Conservation (phyloP, 2,113 vertebrate genomes). For the Philantomba maxwellii region DNA sequence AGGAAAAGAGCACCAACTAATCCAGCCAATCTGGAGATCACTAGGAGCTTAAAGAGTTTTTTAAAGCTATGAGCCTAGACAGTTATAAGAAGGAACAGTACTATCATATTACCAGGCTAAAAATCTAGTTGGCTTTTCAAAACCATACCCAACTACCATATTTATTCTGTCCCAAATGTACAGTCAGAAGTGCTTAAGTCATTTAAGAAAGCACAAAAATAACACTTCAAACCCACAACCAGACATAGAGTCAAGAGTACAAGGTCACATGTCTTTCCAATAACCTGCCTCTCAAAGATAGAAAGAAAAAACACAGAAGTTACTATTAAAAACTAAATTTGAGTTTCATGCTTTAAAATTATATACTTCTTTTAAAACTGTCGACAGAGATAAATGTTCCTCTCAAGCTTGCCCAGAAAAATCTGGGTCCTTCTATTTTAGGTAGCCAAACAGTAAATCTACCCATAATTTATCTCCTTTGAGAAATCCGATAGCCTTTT, state of each 20-base stretch:
- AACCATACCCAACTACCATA: background rate
- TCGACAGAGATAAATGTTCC: background rate
- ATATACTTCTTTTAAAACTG: conserved; percentile 48
- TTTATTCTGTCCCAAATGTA: background rate
- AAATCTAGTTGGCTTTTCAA: conserved; percentile 29
- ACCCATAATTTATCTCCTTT: background rate
- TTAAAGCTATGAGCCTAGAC: background rate
- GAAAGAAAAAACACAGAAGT: conserved; percentile 39
- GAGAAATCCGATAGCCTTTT: background rate
- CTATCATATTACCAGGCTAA: background rate
- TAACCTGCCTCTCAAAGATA: conserved; percentile 20
- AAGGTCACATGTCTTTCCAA: background rate
- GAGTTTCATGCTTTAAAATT: conserved; percentile 27
- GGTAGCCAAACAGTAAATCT: background rate
- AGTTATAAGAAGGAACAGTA: background rate
- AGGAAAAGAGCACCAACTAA: background rate
- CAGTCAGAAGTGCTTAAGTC: background rate
- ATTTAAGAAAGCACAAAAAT: conserved; percentile 21
- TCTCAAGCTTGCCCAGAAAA: background rate
- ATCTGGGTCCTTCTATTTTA: background rate
- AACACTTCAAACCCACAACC: conserved; percentile 39
- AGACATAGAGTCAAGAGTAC: background rate
- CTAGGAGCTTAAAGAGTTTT: background rate
- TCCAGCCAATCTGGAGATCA: background rate
- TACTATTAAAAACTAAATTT: conserved; percentile 46